These are phyloP conservation scores for Schlechtendalia chinensis DNA, from an alignment of 1,140 invertebrate species.

Conservation along the genomic window DNA sequence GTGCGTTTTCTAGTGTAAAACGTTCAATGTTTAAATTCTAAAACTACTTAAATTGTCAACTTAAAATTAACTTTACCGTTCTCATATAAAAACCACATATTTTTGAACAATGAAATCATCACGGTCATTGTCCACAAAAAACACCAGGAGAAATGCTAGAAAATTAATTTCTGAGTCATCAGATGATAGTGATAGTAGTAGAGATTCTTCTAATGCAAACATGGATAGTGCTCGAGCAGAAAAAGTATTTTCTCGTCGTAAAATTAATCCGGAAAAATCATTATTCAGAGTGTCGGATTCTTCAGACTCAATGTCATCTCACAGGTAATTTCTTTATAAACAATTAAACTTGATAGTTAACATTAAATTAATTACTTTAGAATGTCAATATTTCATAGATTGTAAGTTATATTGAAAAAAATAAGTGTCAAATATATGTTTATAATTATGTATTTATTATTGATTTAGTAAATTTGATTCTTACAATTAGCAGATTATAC, in stretches of 20 bases:
- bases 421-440: no score
- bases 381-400: no score
- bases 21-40: no score
- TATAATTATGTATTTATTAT: no score
- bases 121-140: neutral
- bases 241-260: neutral
- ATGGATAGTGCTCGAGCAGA: slow-evolving; percentile 23
- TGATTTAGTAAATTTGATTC: no score
- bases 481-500: no score
- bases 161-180: slow-evolving; percentile 3
- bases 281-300: slow-evolving; percentile 10
- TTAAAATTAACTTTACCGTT: no score
- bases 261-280: neutral
- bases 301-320: neutral
- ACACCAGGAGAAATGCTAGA: neutral
- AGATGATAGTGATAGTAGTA: neutral
- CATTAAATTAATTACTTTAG: no score
- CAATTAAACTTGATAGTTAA: neutral
- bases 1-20: no score
- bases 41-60: no score
- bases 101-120: slow-evolving; percentile 7
- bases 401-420: neutral
- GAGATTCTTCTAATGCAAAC: neutral
- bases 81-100: no score
- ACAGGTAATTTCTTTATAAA: neutral